Base-by-base conservation (phyloP, 2,113 vertebrate species). In the Noturus placidus region DNA sequence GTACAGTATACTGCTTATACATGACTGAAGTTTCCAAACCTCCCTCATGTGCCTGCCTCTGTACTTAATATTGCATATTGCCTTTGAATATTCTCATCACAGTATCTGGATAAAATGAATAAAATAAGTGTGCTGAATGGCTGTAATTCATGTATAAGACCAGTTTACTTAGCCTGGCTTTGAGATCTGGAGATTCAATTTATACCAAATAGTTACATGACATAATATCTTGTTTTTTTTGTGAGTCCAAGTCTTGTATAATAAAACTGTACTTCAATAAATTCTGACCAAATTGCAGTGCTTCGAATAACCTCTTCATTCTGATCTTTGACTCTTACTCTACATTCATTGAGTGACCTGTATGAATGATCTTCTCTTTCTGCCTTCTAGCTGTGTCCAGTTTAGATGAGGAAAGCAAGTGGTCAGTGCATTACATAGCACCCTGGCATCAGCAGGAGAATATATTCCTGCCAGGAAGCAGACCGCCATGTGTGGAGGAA, bases 371-470 rank as follows among this genome's bases (percentile, higher is more conserved):
- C 54, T 22, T 84, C 61, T 82, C 90, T 85, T 42, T 89, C 38
- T 92, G 19, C 17, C 92, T 82, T 92, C 83, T 87, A 99, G 98
- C 98, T 50, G 97, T 99, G 92, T 99, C 98, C 90, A 99, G 97
- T 93, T 94, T 99, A 91, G 98, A 99, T 46, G 98, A 99, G 93
- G 98, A 99, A 93, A 99, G 96, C 89, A 97, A 97, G 90, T 99
- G 98, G 98, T 96, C 97, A 0, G 98, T 99, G 77, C 98, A 99
- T 92, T 99, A 99, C 92, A 97, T 95, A 0, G 98, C 98, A 2
- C 97, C 97, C 0, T 98, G 97, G 97, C 98, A 99, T 91, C 97
- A 99, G 93, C 98, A 99, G 93, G 97, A 99, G 92, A 99, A 99
- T 52, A 97, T 99, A 69, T 99, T 99, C 91, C 93, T 99, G 59